Evolutionary conservation across 1,140 invertebrate genomes (phyloP).

Genomic region (Eriosoma lanigerum): DNA sequence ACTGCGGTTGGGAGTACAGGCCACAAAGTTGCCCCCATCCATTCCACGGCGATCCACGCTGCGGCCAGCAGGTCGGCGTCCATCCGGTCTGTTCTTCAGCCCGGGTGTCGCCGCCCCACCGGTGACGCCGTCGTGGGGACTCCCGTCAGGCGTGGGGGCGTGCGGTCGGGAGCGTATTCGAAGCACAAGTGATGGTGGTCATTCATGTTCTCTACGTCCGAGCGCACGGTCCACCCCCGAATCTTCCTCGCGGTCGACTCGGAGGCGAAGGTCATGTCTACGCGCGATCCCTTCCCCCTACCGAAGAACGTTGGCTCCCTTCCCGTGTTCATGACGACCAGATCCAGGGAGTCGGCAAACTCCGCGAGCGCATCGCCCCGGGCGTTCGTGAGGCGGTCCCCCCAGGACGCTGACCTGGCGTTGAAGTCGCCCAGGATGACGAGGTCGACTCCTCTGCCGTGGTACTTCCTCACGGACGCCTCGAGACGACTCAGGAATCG

Average conservation of each 20-base stretch:
- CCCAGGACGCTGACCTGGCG: constrained; percentile 7
- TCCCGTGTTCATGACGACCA: too few relatives aligned
- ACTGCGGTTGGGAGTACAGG: neutral
- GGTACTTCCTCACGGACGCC: too few relatives aligned
- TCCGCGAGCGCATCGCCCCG: neutral
- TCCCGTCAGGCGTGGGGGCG: too few relatives aligned
- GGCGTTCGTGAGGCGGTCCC: constrained; percentile 3
- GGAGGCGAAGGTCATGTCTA: neutral
- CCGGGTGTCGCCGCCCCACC: neutral
- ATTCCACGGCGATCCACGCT: neutral
- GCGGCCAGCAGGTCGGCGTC: neutral
- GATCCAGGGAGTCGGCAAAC: too few relatives aligned
- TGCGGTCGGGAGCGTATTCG: neutral
- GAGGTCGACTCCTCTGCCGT: too few relatives aligned
- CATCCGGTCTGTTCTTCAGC: neutral
- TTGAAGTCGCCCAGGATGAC: too few relatives aligned
- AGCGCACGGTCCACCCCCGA: neutral
- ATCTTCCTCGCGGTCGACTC: neutral
- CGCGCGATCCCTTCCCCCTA: neutral
- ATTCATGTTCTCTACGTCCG: neutral
- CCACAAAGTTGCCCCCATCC: neutral
- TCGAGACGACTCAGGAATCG: too few relatives aligned
- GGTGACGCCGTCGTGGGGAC: neutral
- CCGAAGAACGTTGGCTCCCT: neutral
- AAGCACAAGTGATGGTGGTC: constrained; percentile 19